Percentiles rank a stretch among this genome's conserved stretches.
These are phyloP conservation scores for Drosophila affinis DNA, from an alignment of 2,888 invertebrate genomes.

Conservation along the genomic window DNA sequence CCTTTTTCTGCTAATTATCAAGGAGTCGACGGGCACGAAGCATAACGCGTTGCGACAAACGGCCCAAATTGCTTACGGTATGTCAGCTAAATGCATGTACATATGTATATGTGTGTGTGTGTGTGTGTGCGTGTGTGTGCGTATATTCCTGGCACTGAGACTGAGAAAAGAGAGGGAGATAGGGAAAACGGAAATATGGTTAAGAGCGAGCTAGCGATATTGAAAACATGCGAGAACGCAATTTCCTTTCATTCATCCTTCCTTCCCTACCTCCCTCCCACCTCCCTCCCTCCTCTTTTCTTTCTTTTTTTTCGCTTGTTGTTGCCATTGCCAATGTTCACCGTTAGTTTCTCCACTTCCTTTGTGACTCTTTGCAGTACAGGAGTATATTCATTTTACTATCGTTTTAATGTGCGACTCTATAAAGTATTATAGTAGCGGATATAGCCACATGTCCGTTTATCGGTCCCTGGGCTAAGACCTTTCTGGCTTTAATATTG, in stretches of 20 bases:
- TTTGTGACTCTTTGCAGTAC: slow-evolving; percentile 30
- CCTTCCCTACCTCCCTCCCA: slow-evolving; percentile 25
- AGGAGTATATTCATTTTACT: neutral
- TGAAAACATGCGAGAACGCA: slow-evolving; percentile 58
- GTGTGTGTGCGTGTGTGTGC: slow-evolving; percentile 7
- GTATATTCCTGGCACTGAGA: neutral
- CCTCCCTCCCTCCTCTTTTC: slow-evolving; percentile 29
- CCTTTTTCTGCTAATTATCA: slow-evolving; percentile 91
- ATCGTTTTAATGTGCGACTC: neutral
- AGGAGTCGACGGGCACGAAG: slow-evolving; percentile 93
- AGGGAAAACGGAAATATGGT: slow-evolving; percentile 18
- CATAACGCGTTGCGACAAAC: slow-evolving; percentile 89
- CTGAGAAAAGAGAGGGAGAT: neutral
- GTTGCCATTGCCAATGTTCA: slow-evolving; percentile 28
- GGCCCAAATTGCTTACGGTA: slow-evolving; percentile 94
- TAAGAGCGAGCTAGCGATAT: slow-evolving; percentile 24
- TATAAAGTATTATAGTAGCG: no score
- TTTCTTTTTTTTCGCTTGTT: slow-evolving; percentile 25
- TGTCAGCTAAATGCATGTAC: slow-evolving; percentile 59
- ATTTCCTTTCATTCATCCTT: slow-evolving; percentile 53
- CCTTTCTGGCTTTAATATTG: no score
- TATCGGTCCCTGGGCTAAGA: no score
- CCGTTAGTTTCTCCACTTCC: slow-evolving; percentile 51
- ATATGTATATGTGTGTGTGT: slow-evolving; percentile 5
- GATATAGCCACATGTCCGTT: no score